Percentiles rank a stretch among this genome's conserved stretches.
These are phyloP conservation scores for Pollicipes pollicipes DNA, from an alignment of 1,140 invertebrate species.

Conservation along the genomic window DNA sequence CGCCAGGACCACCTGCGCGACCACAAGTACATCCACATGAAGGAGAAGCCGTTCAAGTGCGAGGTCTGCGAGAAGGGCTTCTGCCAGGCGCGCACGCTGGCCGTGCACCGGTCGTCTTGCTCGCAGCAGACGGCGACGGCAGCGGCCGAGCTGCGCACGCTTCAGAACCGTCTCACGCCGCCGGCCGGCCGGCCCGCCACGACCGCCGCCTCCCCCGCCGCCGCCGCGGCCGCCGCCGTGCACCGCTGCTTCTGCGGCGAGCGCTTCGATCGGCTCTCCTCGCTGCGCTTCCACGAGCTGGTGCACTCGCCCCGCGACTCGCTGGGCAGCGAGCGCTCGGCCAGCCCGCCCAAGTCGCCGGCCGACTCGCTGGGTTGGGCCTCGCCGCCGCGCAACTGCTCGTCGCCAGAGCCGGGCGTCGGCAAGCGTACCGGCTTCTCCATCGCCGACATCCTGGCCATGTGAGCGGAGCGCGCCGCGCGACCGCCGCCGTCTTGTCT, in stretches of 20 bases:
- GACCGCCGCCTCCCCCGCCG: not conserved
- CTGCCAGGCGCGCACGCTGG: slow-evolving; percentile 83
- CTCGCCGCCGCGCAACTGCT: not conserved
- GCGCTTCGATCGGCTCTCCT: slow-evolving; percentile 14
- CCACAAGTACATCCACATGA: slow-evolving; percentile 57
- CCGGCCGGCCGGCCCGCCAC: not conserved
- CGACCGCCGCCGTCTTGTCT: not conserved
- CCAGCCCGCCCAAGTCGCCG: slow-evolving; percentile 1
- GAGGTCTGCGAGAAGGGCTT: slow-evolving; percentile 89
- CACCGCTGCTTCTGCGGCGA: slow-evolving; percentile 14
- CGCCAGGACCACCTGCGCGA: slow-evolving; percentile 17
- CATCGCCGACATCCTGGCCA: slow-evolving; percentile 51
- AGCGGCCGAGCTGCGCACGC: not conserved
- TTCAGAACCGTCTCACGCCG: slow-evolving; percentile 2
- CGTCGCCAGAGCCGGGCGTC: not conserved
- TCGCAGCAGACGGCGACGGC: slow-evolving; percentile 10
- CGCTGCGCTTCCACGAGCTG: slow-evolving; percentile 15
- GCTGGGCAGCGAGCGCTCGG: not conserved
- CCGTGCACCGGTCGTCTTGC: slow-evolving; percentile 44
- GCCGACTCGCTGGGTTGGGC: not conserved
- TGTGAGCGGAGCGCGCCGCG: not conserved
- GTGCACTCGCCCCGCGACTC: slow-evolving; percentile 10
- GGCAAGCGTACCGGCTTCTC: slow-evolving; percentile 45
- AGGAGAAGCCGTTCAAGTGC: slow-evolving; percentile 95
- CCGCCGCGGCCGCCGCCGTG: slow-evolving; percentile 9